Conservation (phyloP, 2,797 vertebrate species). For the Pagetopsis macropterus region DNA sequence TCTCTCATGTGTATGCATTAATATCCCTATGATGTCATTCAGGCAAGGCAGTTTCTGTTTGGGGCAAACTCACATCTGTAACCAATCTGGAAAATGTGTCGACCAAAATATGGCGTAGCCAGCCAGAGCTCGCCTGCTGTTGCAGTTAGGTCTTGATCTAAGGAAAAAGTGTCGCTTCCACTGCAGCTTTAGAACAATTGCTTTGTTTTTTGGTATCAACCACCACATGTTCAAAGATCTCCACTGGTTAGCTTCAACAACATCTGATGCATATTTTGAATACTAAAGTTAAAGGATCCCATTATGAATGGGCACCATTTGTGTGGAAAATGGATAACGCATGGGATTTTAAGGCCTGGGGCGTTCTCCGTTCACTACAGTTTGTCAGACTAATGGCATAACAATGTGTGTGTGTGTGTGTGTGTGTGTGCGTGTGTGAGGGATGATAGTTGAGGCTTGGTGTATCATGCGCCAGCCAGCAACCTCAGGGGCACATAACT, state of each 20-base stretch:
- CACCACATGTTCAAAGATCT: slow-evolving; percentile 25
- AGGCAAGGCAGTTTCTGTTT: slow-evolving; percentile 62
- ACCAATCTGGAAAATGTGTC: slow-evolving; percentile 80
- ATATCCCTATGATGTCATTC: slow-evolving; percentile 78
- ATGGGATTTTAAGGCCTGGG: slow-evolving; percentile 60
- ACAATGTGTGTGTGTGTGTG: slow-evolving; percentile 48
- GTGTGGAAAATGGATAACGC: slow-evolving; percentile 69
- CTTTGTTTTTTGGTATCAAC: slow-evolving; percentile 37
- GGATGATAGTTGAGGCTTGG: slow-evolving; percentile 39
- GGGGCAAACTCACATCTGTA: slow-evolving; percentile 80
- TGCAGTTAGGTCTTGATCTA: slow-evolving; percentile 51
- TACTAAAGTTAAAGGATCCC: slow-evolving; percentile 48
- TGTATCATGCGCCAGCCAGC: slow-evolving; percentile 55
- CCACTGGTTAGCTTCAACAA: slow-evolving; percentile 44
- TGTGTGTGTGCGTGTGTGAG: slow-evolving; percentile 24
- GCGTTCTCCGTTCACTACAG: slow-evolving; percentile 57
- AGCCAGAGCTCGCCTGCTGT: slow-evolving; percentile 51
- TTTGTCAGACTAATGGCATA: slow-evolving; percentile 68
- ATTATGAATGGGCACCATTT: slow-evolving; percentile 63
- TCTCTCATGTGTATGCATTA: slow-evolving; percentile 55
- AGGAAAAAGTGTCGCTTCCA: slow-evolving; percentile 50
- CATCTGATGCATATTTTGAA: slow-evolving; percentile 70
- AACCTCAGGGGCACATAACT: slow-evolving; percentile 74
- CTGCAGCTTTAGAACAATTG: slow-evolving; percentile 35
- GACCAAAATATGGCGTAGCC: slow-evolving; percentile 66